Evolutionary conservation across 2,797 vertebrate genomes (phyloP).

Genomic region (Myripristis murdjan): DNA sequence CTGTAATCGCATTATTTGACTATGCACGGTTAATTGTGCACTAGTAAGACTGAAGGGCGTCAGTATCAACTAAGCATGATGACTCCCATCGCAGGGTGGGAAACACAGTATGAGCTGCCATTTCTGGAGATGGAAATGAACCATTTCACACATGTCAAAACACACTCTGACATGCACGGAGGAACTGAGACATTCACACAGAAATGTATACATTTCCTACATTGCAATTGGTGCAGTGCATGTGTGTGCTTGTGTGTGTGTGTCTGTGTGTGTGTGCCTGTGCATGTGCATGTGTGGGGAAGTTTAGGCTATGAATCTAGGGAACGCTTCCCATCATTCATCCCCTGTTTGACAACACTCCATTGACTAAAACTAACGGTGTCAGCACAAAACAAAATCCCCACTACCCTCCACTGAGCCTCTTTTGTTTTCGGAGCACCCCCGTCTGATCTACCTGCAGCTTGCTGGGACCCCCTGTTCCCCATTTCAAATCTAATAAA

Average conservation of each 20-base stretch:
- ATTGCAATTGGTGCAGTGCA: conserved; percentile 19
- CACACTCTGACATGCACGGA: not conserved
- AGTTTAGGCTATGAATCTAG: conserved; percentile 3
- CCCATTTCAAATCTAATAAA: conserved; percentile 8
- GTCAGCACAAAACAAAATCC: conserved; percentile 28
- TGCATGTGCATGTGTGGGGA: conserved; percentile 10
- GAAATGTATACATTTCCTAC: no score
- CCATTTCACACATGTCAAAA: not conserved
- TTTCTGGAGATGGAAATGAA: not conserved
- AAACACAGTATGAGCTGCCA: conserved; percentile 11
- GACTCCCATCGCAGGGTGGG: not conserved
- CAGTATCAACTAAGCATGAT: not conserved
- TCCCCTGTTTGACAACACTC: conserved; percentile 47
- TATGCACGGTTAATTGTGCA: not conserved
- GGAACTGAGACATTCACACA: conserved; percentile 1
- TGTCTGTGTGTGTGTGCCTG: not conserved
- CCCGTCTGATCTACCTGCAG: conserved; percentile 34
- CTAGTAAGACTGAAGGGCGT: not conserved
- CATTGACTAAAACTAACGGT: conserved; percentile 49
- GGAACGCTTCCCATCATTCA: conserved; percentile 51
- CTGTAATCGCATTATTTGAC: no score
- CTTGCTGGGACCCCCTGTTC: conserved; percentile 27
- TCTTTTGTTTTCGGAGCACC: conserved; percentile 28
- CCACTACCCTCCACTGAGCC: conserved; percentile 34
- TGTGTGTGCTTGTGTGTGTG: conserved; percentile 21